phyloP scores from a whole-genome alignment of 2,113 vertebrate genomes.

The Python bivittatus region DNA sequence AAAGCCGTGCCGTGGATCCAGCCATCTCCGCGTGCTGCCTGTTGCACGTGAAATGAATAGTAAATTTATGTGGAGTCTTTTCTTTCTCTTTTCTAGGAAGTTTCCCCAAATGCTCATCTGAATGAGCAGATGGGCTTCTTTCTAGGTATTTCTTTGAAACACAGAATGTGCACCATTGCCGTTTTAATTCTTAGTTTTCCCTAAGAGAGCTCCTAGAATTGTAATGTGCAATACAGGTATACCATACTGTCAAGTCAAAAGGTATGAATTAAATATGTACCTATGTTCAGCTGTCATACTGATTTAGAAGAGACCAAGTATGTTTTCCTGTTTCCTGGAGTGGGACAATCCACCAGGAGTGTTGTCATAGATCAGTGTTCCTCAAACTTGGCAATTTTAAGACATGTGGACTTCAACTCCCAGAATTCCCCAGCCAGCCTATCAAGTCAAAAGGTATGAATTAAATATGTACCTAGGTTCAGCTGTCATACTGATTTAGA shows the following conservation, averaged over 20 bases:
- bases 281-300: not conserved
- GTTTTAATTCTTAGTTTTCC: not conserved
- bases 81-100: not conserved
- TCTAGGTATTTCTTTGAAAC: not conserved
- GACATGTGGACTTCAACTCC: too few species aligned
- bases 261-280: not conserved
- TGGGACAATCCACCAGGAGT: not conserved
- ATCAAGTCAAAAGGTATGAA: not conserved
- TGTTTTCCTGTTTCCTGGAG: not conserved
- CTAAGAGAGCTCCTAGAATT: not conserved
- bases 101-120: not conserved
- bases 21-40: not conserved
- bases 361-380: too few species aligned
- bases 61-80: not conserved
- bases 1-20: not conserved
- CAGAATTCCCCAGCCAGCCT: too few species aligned
- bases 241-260: not conserved
- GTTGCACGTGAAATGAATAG: not conserved
- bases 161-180: not conserved
- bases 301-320: not conserved
- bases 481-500: not conserved
- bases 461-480: not conserved
- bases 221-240: not conserved
- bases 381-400: too few species aligned
- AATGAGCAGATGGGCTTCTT: not conserved